These are phyloP conservation scores for Meteorus sp. DNA, from an alignment of 1,140 invertebrate species.

Conservation along the genomic window DNA sequence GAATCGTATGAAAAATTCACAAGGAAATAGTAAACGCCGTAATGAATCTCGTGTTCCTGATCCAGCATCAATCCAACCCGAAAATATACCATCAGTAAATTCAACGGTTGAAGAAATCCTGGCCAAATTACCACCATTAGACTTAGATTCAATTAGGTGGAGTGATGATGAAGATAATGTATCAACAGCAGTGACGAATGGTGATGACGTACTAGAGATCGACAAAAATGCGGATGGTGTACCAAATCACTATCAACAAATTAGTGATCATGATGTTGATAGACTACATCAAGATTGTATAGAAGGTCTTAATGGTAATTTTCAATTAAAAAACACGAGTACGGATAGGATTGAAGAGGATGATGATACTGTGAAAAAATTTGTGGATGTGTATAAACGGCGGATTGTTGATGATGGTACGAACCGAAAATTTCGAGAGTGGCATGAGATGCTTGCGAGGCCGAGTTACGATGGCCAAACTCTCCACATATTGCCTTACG, in stretches of 20 bases:
- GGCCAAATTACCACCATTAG: slow-evolving; percentile 66
- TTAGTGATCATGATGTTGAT: slow-evolving; percentile 43
- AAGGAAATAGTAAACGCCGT: not conserved
- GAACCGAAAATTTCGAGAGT: slow-evolving; percentile 72
- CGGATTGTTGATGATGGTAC: slow-evolving; percentile 29
- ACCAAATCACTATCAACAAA: slow-evolving; percentile 31
- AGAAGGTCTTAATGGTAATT: slow-evolving; percentile 56
- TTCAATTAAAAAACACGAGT: slow-evolving; percentile 41
- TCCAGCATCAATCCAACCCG: slow-evolving; percentile 21
- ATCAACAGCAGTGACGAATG: slow-evolving; percentile 35
- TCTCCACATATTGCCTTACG: slow-evolving; percentile 88
- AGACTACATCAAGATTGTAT: slow-evolving; percentile 49
- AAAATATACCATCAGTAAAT: slow-evolving; percentile 33
- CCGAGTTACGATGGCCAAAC: slow-evolving; percentile 71
- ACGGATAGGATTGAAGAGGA: not conserved
- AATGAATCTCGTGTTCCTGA: not conserved
- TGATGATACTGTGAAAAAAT: slow-evolving; percentile 1
- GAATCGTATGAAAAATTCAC: no score
- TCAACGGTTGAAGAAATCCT: slow-evolving; percentile 63
- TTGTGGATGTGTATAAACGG: slow-evolving; percentile 13
- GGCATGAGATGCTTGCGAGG: slow-evolving; percentile 76
- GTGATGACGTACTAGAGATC: no score
- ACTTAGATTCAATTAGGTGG: slow-evolving; percentile 62
- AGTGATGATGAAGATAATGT: slow-evolving; percentile 46
- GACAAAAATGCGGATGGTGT: slow-evolving; percentile 28